Evolutionary conservation across 2,888 invertebrate genomes (phyloP).

Genomic region (Liodrosophila aerea): DNA sequence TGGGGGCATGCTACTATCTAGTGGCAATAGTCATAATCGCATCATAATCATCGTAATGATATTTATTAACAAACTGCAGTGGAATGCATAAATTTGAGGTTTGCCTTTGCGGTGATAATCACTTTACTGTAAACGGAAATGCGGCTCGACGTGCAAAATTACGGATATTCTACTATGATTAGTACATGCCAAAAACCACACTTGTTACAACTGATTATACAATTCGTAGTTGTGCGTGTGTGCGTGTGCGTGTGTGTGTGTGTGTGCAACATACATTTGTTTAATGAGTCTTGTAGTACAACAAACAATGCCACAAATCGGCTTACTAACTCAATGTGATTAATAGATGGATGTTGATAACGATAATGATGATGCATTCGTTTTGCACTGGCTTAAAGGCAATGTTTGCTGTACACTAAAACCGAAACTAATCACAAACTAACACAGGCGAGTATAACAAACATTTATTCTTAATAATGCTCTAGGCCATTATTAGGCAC

Average conservation of each 20-base stretch:
- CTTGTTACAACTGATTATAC: slow-evolving; percentile 54
- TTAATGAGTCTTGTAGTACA: slow-evolving; percentile 30
- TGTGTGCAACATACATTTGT: slow-evolving; percentile 6
- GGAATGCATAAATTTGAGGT: slow-evolving; percentile 59
- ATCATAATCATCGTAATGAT: slow-evolving; percentile 10
- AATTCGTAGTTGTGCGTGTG: slow-evolving; percentile 33
- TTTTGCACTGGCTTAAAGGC: background rate
- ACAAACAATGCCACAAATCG: slow-evolving; percentile 25
- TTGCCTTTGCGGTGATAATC: slow-evolving; percentile 59
- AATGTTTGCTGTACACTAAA: background rate
- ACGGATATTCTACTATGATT: slow-evolving; percentile 5
- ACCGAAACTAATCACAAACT: background rate
- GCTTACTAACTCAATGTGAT: slow-evolving; percentile 31
- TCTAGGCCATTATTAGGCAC: no score
- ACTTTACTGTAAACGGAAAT: slow-evolving; percentile 38
- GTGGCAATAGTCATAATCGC: background rate
- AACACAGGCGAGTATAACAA: no score
- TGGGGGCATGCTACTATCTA: slow-evolving; percentile 2
- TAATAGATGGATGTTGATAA: slow-evolving; percentile 4
- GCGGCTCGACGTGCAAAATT: slow-evolving; percentile 1
- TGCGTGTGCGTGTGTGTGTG: slow-evolving; percentile 10
- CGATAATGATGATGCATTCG: background rate
- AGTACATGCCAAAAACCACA: slow-evolving; percentile 32
- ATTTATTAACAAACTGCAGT: slow-evolving; percentile 26
- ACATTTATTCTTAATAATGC: no score